Base-by-base conservation (phyloP, 1,140 invertebrate genomes). In the Drosophila tropicalis region DNA sequence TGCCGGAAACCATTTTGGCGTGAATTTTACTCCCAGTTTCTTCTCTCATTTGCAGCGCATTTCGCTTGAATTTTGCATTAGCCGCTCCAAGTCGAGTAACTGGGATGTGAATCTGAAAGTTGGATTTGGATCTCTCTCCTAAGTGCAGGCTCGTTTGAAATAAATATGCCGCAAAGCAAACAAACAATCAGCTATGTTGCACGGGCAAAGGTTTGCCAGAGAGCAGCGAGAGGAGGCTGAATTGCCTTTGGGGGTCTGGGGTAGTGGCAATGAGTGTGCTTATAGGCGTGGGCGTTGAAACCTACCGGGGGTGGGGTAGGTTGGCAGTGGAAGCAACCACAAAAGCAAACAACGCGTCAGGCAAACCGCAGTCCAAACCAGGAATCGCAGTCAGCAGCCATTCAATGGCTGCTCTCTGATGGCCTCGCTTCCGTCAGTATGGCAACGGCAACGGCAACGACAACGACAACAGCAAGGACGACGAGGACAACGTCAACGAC, bases 131-230 rank as follows among this genome's bases (percentile, higher is more conserved):
- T 51, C 44, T 51, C 44, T 58, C 44, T 58, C 56, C 84, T 86
- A 86, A 86, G 83, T 86, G 83, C 83, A 87, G 76, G 79, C 83
- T 86, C 83, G 72, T 86, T 89, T 87, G 72, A 89, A 87, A 87
- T 87, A 87, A 87, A 87, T 87, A 87, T 87, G 79, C 83, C 83
- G 83, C 83, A 89, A 87, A 80, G 80, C 84, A 87, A 87, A 87
- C 83, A 87, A 87, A 83, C 83, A 89, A 83, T 89, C 76, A 71
- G 41, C 17, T 39, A 22, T 68, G 65, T 39, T 29, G 40, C 71
- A 74, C 44, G 47, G 63, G 71, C 72, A 75, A 75, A 61, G 62
- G 72, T 41, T 67, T 5, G 36, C 44, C 54, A 40, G 12, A 36
- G 36, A 13, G 36, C 10, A 13, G 36, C 12, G 12, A 29, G 29